Evolutionary conservation across 2,797 vertebrate species (phyloP), one percentile per base, ranked within the genome.

Genomic region (Pyrocephalus nanus): DNA sequence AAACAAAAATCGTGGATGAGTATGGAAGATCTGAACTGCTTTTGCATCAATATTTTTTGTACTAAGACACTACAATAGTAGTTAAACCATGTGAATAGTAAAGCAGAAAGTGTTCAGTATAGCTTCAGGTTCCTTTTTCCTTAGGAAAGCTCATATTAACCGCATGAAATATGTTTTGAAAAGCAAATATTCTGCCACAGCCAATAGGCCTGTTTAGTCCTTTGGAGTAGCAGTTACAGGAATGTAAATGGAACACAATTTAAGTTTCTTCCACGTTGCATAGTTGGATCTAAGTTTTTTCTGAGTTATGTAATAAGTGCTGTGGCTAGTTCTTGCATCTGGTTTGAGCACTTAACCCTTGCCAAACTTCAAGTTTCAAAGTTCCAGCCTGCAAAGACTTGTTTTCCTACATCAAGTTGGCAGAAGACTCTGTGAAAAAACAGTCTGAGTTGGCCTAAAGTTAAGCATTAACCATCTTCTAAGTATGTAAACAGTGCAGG

Each of bases 401-500:
- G 65, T 57, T 91, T 91, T 86, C 30, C 26, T 82, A 92, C 83
- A 86, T 77, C 50, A 86, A 60, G 21, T 32, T 25, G 12, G 64
- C 53, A 91, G 45, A 58, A 77, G 42, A 73, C 27, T 57, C 22
- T 81, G 23, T 67, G 54, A 83, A 77, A 79, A 83, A 83, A 38
- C 40, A 65, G 42, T 77, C 23, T 42, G 74, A 83, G 9, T 43
- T 91, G 57, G 25, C 32, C 43, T 91, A 4, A 67, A 74, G 78
- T 89, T 93, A 93, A 94, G 11, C 47, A 94, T 95, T 96, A 91
- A 91, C 85, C 10, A 50, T 70, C 57, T 85, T 79, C 29, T 61
- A 91, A 88, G 45, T 77, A 69, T 13, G 54, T 88, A 83, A 82
- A 90, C 65, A 83, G 57, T 57, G 34, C 30, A 71, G 29, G 38